Evolutionary conservation across 2,888 invertebrate species (phyloP).

Genomic region (Zele albiditarsus): DNA sequence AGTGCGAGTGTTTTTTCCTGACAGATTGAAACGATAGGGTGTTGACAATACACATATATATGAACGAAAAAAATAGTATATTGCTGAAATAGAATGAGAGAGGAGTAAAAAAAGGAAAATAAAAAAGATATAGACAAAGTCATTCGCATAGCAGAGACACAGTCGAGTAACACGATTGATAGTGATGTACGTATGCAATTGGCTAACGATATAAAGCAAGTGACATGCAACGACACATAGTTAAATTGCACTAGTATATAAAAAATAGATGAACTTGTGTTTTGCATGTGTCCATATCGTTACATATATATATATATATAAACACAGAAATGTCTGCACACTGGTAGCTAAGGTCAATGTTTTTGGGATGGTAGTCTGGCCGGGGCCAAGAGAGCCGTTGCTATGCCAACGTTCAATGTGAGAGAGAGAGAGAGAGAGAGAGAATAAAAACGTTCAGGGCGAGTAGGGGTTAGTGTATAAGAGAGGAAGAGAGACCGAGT

Average conservation of each 20-base stretch:
- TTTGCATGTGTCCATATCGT: background rate
- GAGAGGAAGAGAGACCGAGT: conserved; percentile 49
- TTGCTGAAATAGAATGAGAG: background rate
- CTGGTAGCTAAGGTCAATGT: conserved; percentile 63
- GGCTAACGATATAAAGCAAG: conserved; percentile 16
- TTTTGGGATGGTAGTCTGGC: conserved; percentile 62
- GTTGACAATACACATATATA: background rate
- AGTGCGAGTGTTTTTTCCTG: background rate
- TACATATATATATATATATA: conserved; percentile 16
- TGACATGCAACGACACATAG: conserved; percentile 1
- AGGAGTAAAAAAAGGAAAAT: background rate
- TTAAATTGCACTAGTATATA: background rate
- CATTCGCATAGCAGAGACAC: conserved; percentile 7
- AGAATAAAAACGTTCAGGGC: conserved; percentile 33
- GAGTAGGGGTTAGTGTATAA: conserved; percentile 16
- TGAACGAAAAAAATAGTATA: background rate
- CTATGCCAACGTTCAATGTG: conserved; percentile 60
- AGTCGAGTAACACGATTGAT: conserved; percentile 43
- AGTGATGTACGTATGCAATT: conserved; percentile 37
- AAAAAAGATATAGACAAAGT: background rate
- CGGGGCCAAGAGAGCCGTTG: conserved; percentile 60
- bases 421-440: conserved; percentile 45
- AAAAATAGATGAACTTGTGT: background rate
- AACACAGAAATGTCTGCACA: conserved; percentile 25
- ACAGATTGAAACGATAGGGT: conserved; percentile 15